Percentiles rank a stretch among this genome's conserved stretches.
Evolutionary conservation across 92 coral and sea anemone species (phyloP).

Genomic region (Phenganax subtilis): DNA sequence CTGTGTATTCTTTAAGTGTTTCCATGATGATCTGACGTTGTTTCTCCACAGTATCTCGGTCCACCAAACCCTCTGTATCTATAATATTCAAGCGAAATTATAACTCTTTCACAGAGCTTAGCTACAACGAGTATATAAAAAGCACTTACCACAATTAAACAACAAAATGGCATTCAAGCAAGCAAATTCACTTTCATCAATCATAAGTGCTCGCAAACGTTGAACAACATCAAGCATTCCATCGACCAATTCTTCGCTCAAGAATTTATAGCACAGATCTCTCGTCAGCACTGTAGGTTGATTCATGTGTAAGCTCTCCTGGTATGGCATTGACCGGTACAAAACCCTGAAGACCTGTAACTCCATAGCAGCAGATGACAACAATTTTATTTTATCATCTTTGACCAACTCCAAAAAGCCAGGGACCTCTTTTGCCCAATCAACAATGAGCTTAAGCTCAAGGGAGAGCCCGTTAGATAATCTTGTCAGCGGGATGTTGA

Average conservation of each 20-base stretch:
- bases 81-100: background rate
- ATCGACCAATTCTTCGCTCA: slow-evolving; percentile 83
- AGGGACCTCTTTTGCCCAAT: slow-evolving; percentile 92
- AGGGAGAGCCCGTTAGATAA: slow-evolving; percentile 80
- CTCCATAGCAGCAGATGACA: slow-evolving; percentile 94
- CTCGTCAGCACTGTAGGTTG: slow-evolving; percentile 63
- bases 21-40: slow-evolving; percentile 70
- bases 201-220: slow-evolving; percentile 62
- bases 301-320: slow-evolving; percentile 66
- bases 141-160: slow-evolving; percentile 75
- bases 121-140: background rate
- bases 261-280: slow-evolving; percentile 62
- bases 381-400: slow-evolving; percentile 69
- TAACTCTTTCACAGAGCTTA: background rate
- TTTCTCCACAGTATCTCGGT: slow-evolving; percentile 59
- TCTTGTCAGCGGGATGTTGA: slow-evolving; percentile 59
- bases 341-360: slow-evolving; percentile 78
- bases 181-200: slow-evolving; percentile 94
- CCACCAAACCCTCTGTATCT: slow-evolving; percentile 73
- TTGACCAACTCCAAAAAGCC: slow-evolving; percentile 67
- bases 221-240: slow-evolving; percentile 81
- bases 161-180: slow-evolving; percentile 83
- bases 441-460: slow-evolving; percentile 83
- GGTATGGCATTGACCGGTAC: slow-evolving; percentile 80
- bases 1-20: slow-evolving; percentile 77